Evolutionary conservation across 1,140 invertebrate species (phyloP).

Genomic region (Drosophila nebulosa): DNA sequence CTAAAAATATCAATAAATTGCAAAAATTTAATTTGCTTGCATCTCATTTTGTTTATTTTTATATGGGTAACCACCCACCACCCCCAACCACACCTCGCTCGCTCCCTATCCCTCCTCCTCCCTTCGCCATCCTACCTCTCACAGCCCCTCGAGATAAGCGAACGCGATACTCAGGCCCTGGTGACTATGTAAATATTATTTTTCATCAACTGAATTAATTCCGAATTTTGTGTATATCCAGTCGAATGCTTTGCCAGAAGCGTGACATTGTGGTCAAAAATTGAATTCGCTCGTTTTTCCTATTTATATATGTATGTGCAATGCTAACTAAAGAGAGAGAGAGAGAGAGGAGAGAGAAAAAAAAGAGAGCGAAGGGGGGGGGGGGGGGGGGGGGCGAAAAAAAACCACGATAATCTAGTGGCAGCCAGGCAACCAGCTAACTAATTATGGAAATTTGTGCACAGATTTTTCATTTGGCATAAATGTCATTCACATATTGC

Average conservation of each 20-base stretch:
- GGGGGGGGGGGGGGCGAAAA: background rate
- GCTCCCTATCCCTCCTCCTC: too few relatives aligned
- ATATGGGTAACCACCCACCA: background rate
- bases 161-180: background rate
- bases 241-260: conserved; percentile 14
- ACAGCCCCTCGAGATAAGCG: background rate
- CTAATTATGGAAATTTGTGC: conserved; percentile 64
- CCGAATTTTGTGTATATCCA: conserved; percentile 35
- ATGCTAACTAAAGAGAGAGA: too few relatives aligned
- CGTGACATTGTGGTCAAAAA: conserved; percentile 47
- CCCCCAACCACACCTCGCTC: too few relatives aligned
- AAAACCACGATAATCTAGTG: conserved; percentile 28
- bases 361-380: background rate
- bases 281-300: conserved; percentile 20
- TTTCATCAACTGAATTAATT: conserved; percentile 62
- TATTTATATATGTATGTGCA: background rate
- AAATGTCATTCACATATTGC: conserved; percentile 39
- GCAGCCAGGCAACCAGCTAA: conserved; percentile 19
- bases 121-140: background rate
- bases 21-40: conserved; percentile 43
- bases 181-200: conserved; percentile 55
- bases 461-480: conserved; percentile 33
- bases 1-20: conserved; percentile 51
- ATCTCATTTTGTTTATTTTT: conserved; percentile 28
- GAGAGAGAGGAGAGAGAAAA: background rate